Evolutionary conservation across 2,113 vertebrate species (phyloP), one percentile per base, ranked within the genome.

Genomic region (Podarcis raffonei): DNA sequence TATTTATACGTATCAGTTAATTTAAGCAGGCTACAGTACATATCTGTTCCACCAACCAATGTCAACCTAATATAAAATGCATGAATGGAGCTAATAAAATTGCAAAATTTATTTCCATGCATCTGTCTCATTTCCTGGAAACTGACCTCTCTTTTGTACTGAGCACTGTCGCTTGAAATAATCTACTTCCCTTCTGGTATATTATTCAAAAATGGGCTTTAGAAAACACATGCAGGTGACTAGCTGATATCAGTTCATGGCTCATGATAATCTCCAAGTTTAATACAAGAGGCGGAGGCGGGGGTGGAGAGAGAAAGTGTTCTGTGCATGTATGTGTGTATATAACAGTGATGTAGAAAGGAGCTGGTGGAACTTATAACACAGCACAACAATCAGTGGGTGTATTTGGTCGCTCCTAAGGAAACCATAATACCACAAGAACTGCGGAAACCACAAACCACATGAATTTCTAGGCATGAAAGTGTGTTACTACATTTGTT

Each of bases 391-490:
- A 66, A 89, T 74, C 59, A 84, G 79, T 89, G 90, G 25, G 37
- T 91, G 78, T 90, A 93, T 91, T 92, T 90, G 86, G 92, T 94
- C 90, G 85, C 87, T 94, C 65, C 84, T 87, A 88, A 90, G 93
- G 94, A 96, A 96, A 94, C 93, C 95, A 94, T 94, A 94, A 96
- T 95, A 92, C 94, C 95, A 23, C 86, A 81, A 71, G 16, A 62
- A 23, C 79, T 84, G 85, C 86, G 90, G 94, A 96, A 96, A 95
- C 95, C 95, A 95, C 95, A 96, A 96, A 95, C 94, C 95, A 95
- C 95, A 95, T 95, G 85, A 93, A 37, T 92, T 84, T 75, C 79
- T 85, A 65, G 20, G 88, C 89, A 92, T 76, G 85, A 91, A 85
- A 91, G 89, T 57, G 79, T 90, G 80, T 82, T 90, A 77, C 69